phyloP scores from a whole-genome alignment of 2,888 invertebrate species.

The Colletes collaris region DNA sequence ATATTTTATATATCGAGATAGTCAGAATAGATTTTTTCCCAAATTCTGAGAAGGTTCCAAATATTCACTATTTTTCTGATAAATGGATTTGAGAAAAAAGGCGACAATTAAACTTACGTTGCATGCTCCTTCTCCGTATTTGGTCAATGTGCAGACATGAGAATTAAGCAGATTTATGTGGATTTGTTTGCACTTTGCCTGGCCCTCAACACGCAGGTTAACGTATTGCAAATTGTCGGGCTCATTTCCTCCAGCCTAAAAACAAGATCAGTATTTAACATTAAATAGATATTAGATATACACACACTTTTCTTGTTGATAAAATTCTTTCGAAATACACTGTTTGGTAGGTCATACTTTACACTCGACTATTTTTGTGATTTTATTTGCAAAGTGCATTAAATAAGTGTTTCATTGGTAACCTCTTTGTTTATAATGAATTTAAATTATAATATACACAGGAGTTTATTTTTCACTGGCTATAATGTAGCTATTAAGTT shows the following conservation, averaged over 20 bases:
- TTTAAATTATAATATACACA: too few species aligned
- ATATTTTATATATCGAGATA: background rate
- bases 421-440: too few species aligned
- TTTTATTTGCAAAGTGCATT: background rate
- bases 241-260: slow-evolving; percentile 60
- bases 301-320: background rate
- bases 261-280: background rate
- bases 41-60: background rate
- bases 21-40: background rate
- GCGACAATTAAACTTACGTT: slow-evolving; percentile 69
- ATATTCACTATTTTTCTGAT: background rate
- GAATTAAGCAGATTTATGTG: slow-evolving; percentile 52
- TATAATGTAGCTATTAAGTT: background rate
- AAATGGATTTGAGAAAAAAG: background rate
- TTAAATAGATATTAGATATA: background rate
- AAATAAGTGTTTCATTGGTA: too few species aligned
- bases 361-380: background rate
- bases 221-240: slow-evolving; percentile 71
- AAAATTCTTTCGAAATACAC: background rate
- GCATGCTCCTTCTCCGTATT: slow-evolving; percentile 77
- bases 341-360: background rate
- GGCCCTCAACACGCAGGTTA: slow-evolving; percentile 54
- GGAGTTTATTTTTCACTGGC: background rate
- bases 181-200: slow-evolving; percentile 52
- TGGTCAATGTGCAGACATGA: slow-evolving; percentile 77